phyloP scores from a whole-genome alignment of 2,888 invertebrate genomes.

The Rugalucina vietnamica region DNA sequence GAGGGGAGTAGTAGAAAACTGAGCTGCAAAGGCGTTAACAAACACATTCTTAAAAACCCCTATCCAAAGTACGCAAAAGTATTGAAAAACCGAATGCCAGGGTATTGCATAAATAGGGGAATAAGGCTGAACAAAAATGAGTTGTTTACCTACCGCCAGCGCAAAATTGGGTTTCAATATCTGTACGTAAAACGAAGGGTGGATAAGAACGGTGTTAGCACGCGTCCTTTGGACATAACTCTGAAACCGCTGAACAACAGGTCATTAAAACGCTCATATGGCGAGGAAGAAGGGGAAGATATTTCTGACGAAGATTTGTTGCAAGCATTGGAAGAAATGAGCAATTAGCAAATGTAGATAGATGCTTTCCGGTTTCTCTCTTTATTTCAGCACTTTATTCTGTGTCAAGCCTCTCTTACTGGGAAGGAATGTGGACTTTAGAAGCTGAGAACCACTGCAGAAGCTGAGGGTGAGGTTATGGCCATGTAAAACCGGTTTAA shows the following conservation, averaged over 20 bases:
- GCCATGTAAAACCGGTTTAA: too few relatives aligned
- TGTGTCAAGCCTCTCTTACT: too few relatives aligned
- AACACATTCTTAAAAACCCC: background rate
- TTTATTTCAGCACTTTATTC: too few relatives aligned
- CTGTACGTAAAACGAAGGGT: background rate
- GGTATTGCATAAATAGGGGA: background rate
- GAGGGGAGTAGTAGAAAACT: background rate
- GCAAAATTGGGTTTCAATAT: background rate
- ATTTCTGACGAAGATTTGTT: too few relatives aligned
- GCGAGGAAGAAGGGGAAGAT: too few relatives aligned
- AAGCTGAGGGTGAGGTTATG: too few relatives aligned
- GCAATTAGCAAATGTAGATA: too few relatives aligned
- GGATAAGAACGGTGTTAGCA: background rate
- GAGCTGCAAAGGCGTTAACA: conserved; percentile 1
- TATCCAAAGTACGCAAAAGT: background rate
- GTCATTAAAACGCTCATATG: too few relatives aligned
- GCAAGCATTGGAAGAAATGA: too few relatives aligned
- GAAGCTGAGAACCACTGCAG: too few relatives aligned
- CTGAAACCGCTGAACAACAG: background rate
- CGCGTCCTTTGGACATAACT: background rate
- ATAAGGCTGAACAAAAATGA: background rate
- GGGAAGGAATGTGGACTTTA: too few relatives aligned
- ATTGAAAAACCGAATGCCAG: background rate
- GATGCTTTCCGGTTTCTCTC: too few relatives aligned
- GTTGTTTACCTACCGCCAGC: background rate